A percentile compares a stretch with the other conserved stretches of the same genome.
Evolutionary conservation across 2,888 invertebrate species (phyloP).

Genomic region (Tromatobia lineatoria): DNA sequence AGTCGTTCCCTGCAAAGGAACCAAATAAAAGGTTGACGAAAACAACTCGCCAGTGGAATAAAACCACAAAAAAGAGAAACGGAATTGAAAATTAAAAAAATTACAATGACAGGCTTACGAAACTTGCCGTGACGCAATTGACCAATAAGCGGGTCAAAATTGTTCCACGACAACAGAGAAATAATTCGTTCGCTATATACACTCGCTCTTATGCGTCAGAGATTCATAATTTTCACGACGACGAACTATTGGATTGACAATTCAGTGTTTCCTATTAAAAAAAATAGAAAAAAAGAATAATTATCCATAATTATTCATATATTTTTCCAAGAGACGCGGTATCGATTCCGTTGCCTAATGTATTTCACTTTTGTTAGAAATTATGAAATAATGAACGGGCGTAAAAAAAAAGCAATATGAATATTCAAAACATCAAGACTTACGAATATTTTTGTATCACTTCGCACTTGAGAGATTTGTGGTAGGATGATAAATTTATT

Average conservation of each 20-base stretch:
- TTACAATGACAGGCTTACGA: constrained; percentile 4
- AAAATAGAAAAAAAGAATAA: background rate
- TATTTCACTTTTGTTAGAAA: too few species aligned
- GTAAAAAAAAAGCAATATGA: too few species aligned
- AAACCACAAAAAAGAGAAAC: constrained; percentile 6
- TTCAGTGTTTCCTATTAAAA: background rate
- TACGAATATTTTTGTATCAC: background rate
- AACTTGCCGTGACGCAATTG: constrained; percentile 1
- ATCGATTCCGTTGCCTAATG: too few species aligned
- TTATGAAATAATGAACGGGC: too few species aligned
- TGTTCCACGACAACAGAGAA: background rate
- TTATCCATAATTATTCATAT: too few species aligned
- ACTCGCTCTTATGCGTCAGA: background rate
- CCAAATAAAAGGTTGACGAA: background rate
- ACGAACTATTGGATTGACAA: background rate
- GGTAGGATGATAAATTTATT: too few species aligned
- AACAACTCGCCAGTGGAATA: constrained; percentile 19
- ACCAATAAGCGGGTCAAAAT: background rate
- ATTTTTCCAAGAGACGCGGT: too few species aligned
- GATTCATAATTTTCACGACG: background rate
- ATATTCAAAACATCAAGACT: background rate
- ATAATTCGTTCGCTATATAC: background rate
- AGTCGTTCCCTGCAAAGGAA: background rate
- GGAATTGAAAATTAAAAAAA: background rate
- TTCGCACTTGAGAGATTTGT: too few species aligned